Conservation (phyloP, 2,888 invertebrate genomes). For the Lucinisca nassula region DNA sequence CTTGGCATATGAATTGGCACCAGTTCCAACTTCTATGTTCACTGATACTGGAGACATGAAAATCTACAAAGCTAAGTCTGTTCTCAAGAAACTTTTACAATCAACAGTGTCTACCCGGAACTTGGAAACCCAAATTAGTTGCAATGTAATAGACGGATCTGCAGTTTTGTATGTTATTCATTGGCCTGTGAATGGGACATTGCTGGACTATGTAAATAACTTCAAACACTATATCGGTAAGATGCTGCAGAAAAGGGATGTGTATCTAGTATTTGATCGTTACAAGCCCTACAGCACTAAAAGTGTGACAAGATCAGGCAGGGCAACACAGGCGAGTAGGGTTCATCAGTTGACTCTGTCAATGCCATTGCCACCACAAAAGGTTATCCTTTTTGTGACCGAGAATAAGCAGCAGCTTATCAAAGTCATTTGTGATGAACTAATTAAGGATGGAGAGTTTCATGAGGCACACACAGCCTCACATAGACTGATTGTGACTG, state of each 20-base stretch:
- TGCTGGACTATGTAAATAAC: neutral
- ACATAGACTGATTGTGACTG: too few species aligned
- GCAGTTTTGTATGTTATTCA: neutral
- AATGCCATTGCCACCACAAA: neutral
- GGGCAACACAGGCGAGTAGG: neutral
- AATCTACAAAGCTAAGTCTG: neutral
- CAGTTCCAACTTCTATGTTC: conserved; percentile 2
- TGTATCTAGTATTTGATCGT: neutral
- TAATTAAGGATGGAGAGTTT: neutral
- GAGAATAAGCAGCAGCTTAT: neutral
- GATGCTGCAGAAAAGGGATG: neutral
- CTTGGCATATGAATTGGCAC: conserved; percentile 20
- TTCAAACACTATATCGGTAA: neutral
- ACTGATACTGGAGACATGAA: neutral
- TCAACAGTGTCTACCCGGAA: neutral
- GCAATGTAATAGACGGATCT: neutral
- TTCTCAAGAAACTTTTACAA: neutral
- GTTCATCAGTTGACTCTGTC: neutral
- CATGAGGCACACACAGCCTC: neutral
- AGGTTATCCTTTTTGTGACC: too few species aligned
- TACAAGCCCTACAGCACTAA: neutral
- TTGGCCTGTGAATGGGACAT: neutral
- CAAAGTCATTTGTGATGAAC: neutral
- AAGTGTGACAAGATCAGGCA: neutral
- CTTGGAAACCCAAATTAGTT: neutral